Base-by-base conservation (phyloP, 2,888 invertebrate species). In the Tetranychus truncatus region DNA sequence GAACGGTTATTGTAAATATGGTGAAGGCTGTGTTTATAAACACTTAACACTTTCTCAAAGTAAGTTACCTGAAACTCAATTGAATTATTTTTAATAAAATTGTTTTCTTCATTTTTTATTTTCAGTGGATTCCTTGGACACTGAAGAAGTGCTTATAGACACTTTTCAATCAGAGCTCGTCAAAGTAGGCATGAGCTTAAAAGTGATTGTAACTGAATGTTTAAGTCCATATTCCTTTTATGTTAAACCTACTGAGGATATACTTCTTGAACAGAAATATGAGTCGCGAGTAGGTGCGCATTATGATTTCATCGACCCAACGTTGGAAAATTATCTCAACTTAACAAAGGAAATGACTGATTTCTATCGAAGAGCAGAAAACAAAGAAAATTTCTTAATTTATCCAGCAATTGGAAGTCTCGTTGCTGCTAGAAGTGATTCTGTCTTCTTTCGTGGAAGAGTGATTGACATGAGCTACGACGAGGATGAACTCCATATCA, bases 371-470 rank as follows among this genome's bases (percentile, higher is more conserved):
- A 20, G 11, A 11, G 20, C 21, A 11, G 69, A 69, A 20, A 69
- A 69, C 20, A 20, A 69, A 9, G 69, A 69, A 69, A 69, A 69
- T 21, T 11, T 69, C 6, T 18, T 24, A 20, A 24, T 69, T 11
- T 24, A 20, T 21, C 69, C 69, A 20, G 69, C 21, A 8, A 69
- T 69, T 20, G 69, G 69, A 21, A 69, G 69, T 69, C 69, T 69
- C 34, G 21, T 69, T 20, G 69, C 69, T 11, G 34, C 5, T 11
- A 18, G 21, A 5, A 21, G 11, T 20, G 69, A 69, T 5, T 11
- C 21, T 1, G 5, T 34, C 5, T 69, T 69, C 69, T 24, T 20
- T 11, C 69, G 69, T 7, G 69, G 20, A 20, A 69, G 34, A 69
- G 69, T 69, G 20, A 69, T 69, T 8, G 69, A 69, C 11, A 69